phyloP scores from a whole-genome alignment of 2,797 vertebrate species.

The Tinamus major region DNA sequence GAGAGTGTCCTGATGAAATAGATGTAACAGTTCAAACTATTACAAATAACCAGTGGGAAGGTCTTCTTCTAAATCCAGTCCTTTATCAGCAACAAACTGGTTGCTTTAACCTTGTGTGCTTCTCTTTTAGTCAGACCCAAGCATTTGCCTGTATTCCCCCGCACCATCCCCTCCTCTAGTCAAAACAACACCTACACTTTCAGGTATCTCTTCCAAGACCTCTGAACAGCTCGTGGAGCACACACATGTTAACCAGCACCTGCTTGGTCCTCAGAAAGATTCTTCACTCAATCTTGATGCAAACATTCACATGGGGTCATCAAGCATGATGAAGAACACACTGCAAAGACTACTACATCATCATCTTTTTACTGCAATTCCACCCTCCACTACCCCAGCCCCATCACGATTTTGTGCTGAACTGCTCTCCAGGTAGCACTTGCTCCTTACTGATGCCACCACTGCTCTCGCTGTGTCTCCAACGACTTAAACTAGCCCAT shows the following conservation, averaged over 20 bases:
- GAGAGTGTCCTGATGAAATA: background rate
- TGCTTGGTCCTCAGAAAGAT: background rate
- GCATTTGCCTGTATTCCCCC: background rate
- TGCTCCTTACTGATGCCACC: no score
- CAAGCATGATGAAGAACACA: background rate
- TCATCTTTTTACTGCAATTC: background rate
- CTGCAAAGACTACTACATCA: background rate
- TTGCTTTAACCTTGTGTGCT: background rate
- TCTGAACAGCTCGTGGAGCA: background rate
- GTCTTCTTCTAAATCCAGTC: background rate
- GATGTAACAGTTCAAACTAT: background rate
- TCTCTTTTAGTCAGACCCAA: background rate
- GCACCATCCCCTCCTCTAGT: background rate
- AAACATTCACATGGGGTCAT: background rate
- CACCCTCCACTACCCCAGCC: background rate
- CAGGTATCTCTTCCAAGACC: background rate
- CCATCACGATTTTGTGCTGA: background rate
- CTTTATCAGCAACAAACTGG: background rate
- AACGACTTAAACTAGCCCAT: background rate
- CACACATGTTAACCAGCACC: background rate
- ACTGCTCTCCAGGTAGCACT: background rate
- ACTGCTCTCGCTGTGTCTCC: background rate
- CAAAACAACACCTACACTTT: background rate
- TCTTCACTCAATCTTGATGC: background rate
- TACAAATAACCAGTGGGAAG: background rate